Conservation (phyloP, 92 coral and sea anemone genomes). For the Palythoa caribaeorum region DNA sequence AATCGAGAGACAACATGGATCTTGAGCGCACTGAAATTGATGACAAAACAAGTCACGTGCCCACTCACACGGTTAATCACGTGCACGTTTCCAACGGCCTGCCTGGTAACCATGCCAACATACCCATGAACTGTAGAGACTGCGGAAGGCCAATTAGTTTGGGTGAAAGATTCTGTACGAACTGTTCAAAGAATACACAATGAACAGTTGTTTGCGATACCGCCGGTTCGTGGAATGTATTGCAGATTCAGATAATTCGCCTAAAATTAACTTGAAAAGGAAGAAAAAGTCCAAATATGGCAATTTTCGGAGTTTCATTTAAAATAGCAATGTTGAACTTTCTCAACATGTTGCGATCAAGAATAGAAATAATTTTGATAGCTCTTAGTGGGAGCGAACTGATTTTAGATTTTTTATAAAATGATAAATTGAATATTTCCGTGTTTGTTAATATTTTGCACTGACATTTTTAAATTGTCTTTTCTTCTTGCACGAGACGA, state of each 20-base stretch:
- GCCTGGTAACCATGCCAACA: neutral
- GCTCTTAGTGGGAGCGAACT: neutral
- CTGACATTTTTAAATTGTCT: neutral
- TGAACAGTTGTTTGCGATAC: neutral
- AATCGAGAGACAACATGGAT: conserved; percentile 1
- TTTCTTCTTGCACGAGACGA: neutral
- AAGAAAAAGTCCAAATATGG: neutral
- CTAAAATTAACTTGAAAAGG: neutral
- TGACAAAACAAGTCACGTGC: conserved; percentile 13
- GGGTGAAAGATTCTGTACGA: conserved; percentile 63
- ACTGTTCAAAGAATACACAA: conserved; percentile 49
- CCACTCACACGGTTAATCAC: conserved; percentile 14
- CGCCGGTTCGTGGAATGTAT: neutral
- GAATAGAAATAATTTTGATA: neutral
- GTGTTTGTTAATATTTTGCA: neutral
- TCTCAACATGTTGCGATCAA: neutral
- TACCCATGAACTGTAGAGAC: conserved; percentile 33
- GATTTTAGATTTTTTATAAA: neutral
- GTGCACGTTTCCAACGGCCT: conserved; percentile 7
- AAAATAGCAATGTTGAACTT: neutral
- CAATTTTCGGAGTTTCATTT: neutral
- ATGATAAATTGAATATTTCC: neutral
- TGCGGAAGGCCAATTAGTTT: conserved; percentile 49
- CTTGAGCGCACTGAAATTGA: conserved; percentile 13
- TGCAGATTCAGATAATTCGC: neutral